phyloP scores from a whole-genome alignment of 2,113 vertebrate genomes.

The Lycaon pictus region DNA sequence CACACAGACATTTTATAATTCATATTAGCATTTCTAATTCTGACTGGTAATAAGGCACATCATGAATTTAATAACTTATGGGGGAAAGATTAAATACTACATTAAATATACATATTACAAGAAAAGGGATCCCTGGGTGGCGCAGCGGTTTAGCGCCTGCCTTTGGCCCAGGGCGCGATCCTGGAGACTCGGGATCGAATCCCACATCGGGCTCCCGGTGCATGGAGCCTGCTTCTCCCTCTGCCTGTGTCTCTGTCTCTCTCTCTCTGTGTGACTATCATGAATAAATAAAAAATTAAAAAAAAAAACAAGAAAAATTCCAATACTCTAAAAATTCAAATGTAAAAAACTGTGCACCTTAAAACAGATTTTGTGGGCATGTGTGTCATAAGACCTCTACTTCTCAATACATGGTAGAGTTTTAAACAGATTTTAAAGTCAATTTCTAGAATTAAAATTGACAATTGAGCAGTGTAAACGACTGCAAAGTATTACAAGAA shows the following conservation, averaged over 20 bases:
- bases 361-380: not conserved
- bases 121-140: no score
- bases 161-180: no score
- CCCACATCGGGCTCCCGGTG: no score
- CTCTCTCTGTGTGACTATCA: no score
- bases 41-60: constrained; percentile 19
- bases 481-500: constrained; percentile 54
- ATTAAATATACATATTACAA: not conserved
- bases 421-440: not conserved
- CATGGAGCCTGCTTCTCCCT: no score
- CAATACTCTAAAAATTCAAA: constrained; percentile 47
- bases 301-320: constrained; percentile 2
- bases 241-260: no score
- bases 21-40: not conserved
- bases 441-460: constrained; percentile 59
- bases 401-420: not conserved
- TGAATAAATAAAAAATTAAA: no score
- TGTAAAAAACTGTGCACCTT: not conserved
- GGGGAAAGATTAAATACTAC: not conserved
- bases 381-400: not conserved
- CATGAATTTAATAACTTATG: constrained; percentile 33
- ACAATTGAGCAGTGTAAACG: not conserved
- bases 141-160: no score
- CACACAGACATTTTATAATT: constrained; percentile 6
- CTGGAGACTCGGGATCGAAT: no score